These are phyloP conservation scores for Cephalopachus bancanus DNA, from an alignment of 2,797 vertebrate species.

Conservation along the genomic window DNA sequence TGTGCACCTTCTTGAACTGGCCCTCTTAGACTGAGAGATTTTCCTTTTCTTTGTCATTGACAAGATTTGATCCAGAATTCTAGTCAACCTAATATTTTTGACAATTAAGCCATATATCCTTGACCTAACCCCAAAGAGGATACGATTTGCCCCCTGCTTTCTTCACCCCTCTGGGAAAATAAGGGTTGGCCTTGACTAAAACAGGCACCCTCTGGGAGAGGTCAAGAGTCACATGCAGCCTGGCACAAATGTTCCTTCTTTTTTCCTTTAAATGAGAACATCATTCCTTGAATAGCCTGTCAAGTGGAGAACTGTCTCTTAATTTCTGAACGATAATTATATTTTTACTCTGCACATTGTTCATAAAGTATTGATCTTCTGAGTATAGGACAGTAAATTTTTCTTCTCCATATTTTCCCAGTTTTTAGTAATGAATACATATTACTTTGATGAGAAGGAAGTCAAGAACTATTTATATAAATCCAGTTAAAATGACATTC, in stretches of 20 bases:
- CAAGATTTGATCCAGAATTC: slow-evolving; percentile 53
- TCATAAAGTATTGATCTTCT: slow-evolving; percentile 32
- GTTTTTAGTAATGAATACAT: slow-evolving; percentile 35
- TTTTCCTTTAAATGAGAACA: neutral
- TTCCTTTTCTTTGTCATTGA: slow-evolving; percentile 43
- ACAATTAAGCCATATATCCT: slow-evolving; percentile 24
- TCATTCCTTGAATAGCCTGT: slow-evolving; percentile 29
- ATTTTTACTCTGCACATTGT: neutral
- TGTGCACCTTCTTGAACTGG: neutral
- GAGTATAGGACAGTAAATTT: neutral
- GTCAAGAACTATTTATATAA: slow-evolving; percentile 35
- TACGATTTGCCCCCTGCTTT: slow-evolving; percentile 41
- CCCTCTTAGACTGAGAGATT: neutral
- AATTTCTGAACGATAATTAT: slow-evolving; percentile 35
- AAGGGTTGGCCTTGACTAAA: slow-evolving; percentile 58
- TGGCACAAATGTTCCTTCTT: neutral
- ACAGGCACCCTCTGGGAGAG: slow-evolving; percentile 18
- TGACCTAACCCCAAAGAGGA: slow-evolving; percentile 16
- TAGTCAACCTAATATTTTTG: slow-evolving; percentile 45
- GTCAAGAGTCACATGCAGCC: neutral
- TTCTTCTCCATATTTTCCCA: neutral
- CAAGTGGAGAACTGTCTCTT: slow-evolving; percentile 25
- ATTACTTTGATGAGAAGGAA: slow-evolving; percentile 25
- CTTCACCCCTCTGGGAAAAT: slow-evolving; percentile 50
- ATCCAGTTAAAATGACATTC: slow-evolving; percentile 55